A percentile compares a stretch with the other conserved stretches of the same genome.
Conservation (phyloP, 1,140 invertebrate species). For the Conus betulinus region DNA sequence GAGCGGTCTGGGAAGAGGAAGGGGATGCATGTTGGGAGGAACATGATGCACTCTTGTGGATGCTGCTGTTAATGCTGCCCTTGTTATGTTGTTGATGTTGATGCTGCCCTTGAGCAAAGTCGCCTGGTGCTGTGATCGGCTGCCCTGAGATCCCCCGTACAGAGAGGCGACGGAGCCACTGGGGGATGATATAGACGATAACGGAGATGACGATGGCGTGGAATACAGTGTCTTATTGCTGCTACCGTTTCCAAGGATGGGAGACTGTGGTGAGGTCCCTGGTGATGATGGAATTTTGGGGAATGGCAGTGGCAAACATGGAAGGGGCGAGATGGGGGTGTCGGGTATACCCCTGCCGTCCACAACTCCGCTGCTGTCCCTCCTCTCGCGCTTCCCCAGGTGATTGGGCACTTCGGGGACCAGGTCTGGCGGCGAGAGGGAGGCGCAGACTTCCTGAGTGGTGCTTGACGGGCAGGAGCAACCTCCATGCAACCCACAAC, state of each 20-base stretch:
- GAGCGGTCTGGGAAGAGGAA: background rate
- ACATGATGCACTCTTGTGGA: background rate
- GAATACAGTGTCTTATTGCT: background rate
- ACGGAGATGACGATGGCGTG: background rate
- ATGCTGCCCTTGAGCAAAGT: conserved; percentile 30
- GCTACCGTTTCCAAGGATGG: conserved; percentile 4
- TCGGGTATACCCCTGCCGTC: conserved; percentile 20
- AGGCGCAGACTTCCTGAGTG: conserved; percentile 36
- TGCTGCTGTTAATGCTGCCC: conserved; percentile 26
- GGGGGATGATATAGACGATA: conserved; percentile 24
- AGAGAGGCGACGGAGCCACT: background rate
- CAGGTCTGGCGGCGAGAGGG: conserved; percentile 27
- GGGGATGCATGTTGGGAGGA: background rate
- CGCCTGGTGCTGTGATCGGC: background rate
- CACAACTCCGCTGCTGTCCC: conserved; percentile 7
- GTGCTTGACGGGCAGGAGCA: background rate
- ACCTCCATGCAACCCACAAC: background rate
- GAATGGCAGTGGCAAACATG: conserved; percentile 33
- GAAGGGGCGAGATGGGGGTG: conserved; percentile 22
- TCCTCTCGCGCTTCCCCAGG: conserved; percentile 13
- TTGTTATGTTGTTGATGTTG: conserved; percentile 25
- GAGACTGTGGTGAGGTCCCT: background rate
- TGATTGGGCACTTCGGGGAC: background rate
- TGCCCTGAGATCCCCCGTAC: conserved; percentile 18
- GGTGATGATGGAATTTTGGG: conserved; percentile 14